Evolutionary conservation across 2,113 vertebrate species (phyloP), one percentile per base, ranked within the genome.

Genomic region (Leptocoma aspasia): DNA sequence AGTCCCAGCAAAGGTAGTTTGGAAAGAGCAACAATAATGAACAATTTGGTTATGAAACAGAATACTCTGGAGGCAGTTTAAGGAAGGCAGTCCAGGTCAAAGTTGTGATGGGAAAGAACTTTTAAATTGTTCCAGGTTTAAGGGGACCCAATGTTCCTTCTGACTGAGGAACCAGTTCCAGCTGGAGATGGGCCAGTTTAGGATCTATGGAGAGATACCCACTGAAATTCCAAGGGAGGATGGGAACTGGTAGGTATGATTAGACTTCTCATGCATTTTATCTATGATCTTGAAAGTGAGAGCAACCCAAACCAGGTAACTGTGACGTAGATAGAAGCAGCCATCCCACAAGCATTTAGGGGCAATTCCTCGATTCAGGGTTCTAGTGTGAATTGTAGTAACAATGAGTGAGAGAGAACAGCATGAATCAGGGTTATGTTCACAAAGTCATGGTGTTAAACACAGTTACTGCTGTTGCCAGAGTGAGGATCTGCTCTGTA

Each of bases 1-100:
- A 66, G 9, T n/a, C 49, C 41, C 69, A 61, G 30, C 52, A 47
- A 81, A 83, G 26, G 47, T 45, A 53, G 52, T 84, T 89, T 52
- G 49, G 76, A 92, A 44, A 88, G 21, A 71, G 42, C 50, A 85
- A 64, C 26, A 52, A 15, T 56, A 89, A 78, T 1, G 41, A 94
- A 89, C n/a, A 12, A 28, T 78, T 91, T 86, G 56, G 60, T 95
- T 95, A 68, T 89, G 94, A 97, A 96, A 96, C 56, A 88, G 47
- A 90, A 81, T 6, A 17, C 64, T 90, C 82, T 53, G 76, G 60
- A 95, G 93, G 94, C 90, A 96, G n/a, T 75, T 90, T 81, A 66
- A 81, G 61, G 79, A 73, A 94, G 92, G 88, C 76, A 23, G 31
- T 49, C 76, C 64, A 78, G 90, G 94, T 94, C 88, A 94, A 68